phyloP scores from a whole-genome alignment of 2,888 invertebrate genomes.

The Acholoe squamosa region DNA sequence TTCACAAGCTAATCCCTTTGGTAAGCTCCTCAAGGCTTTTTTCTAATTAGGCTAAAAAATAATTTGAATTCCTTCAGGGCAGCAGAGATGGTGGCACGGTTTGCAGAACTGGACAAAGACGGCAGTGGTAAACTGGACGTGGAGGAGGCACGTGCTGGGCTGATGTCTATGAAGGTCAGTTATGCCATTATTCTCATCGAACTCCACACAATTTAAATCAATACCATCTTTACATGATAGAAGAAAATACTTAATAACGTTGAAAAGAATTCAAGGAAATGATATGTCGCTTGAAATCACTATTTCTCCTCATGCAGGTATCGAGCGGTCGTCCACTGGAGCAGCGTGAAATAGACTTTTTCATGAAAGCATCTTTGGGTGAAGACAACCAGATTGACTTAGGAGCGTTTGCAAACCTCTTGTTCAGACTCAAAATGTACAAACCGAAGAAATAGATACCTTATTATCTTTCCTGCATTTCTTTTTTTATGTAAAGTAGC shows the following conservation, averaged over 20 bases:
- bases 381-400: constrained; percentile 80
- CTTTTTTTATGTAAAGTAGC: no score
- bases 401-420: constrained; percentile 79
- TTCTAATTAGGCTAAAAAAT: not conserved
- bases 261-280: no score
- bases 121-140: constrained; percentile 80
- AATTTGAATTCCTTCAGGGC: no score
- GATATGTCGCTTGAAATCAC: no score
- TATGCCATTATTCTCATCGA: not conserved
- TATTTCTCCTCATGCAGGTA: constrained; percentile 58
- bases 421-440: constrained; percentile 79
- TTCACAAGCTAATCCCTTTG: no score
- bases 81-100: constrained; percentile 78
- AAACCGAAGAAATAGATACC: constrained; percentile 68
- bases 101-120: constrained; percentile 79
- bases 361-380: constrained; percentile 78
- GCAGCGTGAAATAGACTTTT: constrained; percentile 81
- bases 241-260: no score
- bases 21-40: no score
- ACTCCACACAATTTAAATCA: no score
- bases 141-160: constrained; percentile 78
- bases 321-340: constrained; percentile 76
- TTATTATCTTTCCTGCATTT: no score
- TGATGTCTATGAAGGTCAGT: constrained; percentile 71
- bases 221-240: no score